phyloP scores from a whole-genome alignment of 2,888 invertebrate species.

The Acheta domesticus region DNA sequence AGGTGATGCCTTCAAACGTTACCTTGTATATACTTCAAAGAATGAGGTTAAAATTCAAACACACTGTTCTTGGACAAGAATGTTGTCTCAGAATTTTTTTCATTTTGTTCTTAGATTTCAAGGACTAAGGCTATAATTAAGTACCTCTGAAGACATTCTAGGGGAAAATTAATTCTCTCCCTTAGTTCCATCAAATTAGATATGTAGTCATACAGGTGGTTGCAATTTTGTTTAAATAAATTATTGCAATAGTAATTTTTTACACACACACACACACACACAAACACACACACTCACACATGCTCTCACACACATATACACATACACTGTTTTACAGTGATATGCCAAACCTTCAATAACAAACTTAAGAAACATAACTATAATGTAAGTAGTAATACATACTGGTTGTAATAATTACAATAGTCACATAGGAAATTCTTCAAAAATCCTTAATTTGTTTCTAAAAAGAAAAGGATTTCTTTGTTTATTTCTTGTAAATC shows the following conservation, averaged over 20 bases:
- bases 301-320: constrained; percentile 20
- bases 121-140: constrained; percentile 19
- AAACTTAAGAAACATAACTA: constrained; percentile 35
- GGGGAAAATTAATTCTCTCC: constrained; percentile 18
- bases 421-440: constrained; percentile 37
- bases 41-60: constrained; percentile 27
- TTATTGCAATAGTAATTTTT: constrained; percentile 29
- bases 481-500: constrained; percentile 46
- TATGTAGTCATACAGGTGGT: constrained; percentile 24
- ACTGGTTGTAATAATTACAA: constrained; percentile 34
- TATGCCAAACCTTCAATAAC: constrained; percentile 34
- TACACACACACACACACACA: constrained; percentile 32
- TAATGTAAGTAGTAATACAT: constrained; percentile 35
- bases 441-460: constrained; percentile 35
- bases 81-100: constrained; percentile 24
- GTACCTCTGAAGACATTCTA: background rate
- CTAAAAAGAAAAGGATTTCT: constrained; percentile 34
- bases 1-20: constrained; percentile 32
- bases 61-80: constrained; percentile 20
- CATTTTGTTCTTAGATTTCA: constrained; percentile 24
- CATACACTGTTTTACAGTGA: constrained; percentile 32
- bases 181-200: constrained; percentile 23
- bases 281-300: constrained; percentile 26
- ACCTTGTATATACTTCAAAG: constrained; percentile 25
- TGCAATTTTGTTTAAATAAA: constrained; percentile 30